A percentile compares a stretch with the other conserved stretches of the same genome.
phyloP scores from a whole-genome alignment of 2,888 invertebrate species.

The Spodoptera littoralis region DNA sequence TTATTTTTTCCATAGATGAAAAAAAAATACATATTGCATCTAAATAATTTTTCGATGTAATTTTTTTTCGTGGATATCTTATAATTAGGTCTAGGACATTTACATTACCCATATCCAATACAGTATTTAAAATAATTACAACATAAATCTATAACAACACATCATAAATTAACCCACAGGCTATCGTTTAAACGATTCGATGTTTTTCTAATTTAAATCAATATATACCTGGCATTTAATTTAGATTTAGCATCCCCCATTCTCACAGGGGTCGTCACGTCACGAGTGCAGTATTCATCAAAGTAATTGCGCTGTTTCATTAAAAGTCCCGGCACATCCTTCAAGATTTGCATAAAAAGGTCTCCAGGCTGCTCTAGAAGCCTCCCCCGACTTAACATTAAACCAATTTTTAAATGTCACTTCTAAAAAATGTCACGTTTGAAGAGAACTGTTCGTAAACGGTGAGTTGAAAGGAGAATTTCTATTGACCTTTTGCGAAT shows the following conservation, averaged over 20 bases:
- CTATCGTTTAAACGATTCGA: constrained; percentile 28
- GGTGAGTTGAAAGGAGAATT: constrained; percentile 41
- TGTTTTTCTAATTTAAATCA: constrained; percentile 69
- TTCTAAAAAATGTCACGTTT: constrained; percentile 68
- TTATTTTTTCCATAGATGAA: too few relatives aligned
- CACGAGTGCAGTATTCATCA: constrained; percentile 81
- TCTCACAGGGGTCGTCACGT: constrained; percentile 63
- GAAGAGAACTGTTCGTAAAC: constrained; percentile 59
- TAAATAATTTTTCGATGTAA: too few relatives aligned
- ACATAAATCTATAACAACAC: not conserved
- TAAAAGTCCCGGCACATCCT: constrained; percentile 85
- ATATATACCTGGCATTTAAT: constrained; percentile 68
- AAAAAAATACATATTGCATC: too few relatives aligned
- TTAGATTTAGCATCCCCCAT: constrained; percentile 62
- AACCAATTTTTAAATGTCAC: constrained; percentile 78
- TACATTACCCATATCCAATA: too few relatives aligned
- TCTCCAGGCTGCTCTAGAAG: constrained; percentile 65
- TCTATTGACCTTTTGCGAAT: constrained; percentile 27
- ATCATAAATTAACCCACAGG: constrained; percentile 11
- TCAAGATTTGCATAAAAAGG: constrained; percentile 86
- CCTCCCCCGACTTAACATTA: constrained; percentile 69
- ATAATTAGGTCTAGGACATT: too few relatives aligned
- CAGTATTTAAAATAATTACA: too few relatives aligned
- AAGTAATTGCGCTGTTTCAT: constrained; percentile 85
- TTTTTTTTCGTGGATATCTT: too few relatives aligned